Percentiles rank a stretch among this genome's conserved stretches.
Conservation (phyloP, 2,888 invertebrate species). For the Antitype chi region DNA sequence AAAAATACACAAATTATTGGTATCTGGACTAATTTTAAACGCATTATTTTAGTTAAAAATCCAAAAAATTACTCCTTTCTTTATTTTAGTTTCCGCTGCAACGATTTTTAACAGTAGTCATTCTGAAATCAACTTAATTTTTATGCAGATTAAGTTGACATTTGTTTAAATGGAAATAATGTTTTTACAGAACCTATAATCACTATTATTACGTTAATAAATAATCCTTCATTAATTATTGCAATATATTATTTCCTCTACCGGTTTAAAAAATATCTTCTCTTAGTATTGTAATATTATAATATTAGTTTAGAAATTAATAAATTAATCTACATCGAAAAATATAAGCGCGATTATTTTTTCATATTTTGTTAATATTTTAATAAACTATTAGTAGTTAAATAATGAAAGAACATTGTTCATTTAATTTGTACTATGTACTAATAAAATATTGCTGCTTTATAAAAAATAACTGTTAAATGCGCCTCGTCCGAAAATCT, state of each 20-base stretch:
- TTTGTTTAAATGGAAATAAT: background rate
- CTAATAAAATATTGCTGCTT: slow-evolving; percentile 51
- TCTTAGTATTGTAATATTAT: slow-evolving; percentile 38
- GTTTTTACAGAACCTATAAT: background rate
- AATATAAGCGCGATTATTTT: slow-evolving; percentile 58
- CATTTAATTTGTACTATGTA: slow-evolving; percentile 58
- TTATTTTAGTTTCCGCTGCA: background rate
- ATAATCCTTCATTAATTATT: slow-evolving; percentile 25
- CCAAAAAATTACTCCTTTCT: background rate
- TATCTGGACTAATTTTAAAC: slow-evolving; percentile 24
- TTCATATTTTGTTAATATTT: slow-evolving; percentile 22
- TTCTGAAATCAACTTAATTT: slow-evolving; percentile 20
- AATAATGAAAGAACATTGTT: slow-evolving; percentile 47
- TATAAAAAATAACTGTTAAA: slow-evolving; percentile 30
- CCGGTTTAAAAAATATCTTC: slow-evolving; percentile 45
- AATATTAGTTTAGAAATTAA: slow-evolving; percentile 46
- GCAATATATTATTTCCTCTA: slow-evolving; percentile 29
- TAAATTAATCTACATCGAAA: slow-evolving; percentile 59
- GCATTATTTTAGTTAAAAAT: background rate
- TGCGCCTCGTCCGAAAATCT: slow-evolving; percentile 17
- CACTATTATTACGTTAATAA: slow-evolving; percentile 10
- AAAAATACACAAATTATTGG: slow-evolving; percentile 9
- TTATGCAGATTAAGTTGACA: background rate
- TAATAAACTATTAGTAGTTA: slow-evolving; percentile 28
- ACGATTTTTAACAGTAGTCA: background rate